Evolutionary conservation across 2,888 invertebrate genomes (phyloP), one percentile per base, ranked within the genome.

Genomic region (Ophioninae sp.): DNA sequence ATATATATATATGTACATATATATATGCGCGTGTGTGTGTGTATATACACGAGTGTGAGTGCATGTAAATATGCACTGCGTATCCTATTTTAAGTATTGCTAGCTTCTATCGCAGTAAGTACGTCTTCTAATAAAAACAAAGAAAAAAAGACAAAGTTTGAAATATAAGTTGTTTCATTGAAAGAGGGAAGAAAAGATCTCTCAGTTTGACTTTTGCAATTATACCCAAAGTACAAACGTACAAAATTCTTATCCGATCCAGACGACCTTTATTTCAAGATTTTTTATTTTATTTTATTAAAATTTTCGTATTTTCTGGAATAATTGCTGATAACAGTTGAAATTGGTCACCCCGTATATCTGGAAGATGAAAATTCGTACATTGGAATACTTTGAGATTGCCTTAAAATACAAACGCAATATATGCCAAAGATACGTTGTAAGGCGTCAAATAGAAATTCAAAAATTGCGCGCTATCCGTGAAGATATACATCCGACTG

Each of bases 341-440:
- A 59, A 9, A 20, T 59, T 20, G 59, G 13, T 6, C 13, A 51
- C 2, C 13, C 17, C 13, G 51, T 17, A 51, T 17, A 51, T 59
- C 67, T 44, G n/a, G 56, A 51, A 13, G 13, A 63, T 51, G 69
- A 63, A 71, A 63, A 56, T 51, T 71, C 39, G 30, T 69, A n/a
- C 17, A 63, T 71, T 56, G 22, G 51, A 61, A 64, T 64, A 79
- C 79, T 72, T 56, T 71, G 72, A 71, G 23, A 64, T 79, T 79
- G 79, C 79, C 79, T 79, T 79, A 9, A 9, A 58, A 72, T 72
- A 79, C 64, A 78, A 63, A 65, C 41, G 23, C 30, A 41, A 79
- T 79, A 17, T 78, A 78, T 78, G 78, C 78, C 78, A 79, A 79
- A 79, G 71, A 79, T 64, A 79, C 61, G 51, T 39, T 30, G 30